Percentiles rank a stretch among this genome's conserved stretches.
Conservation (phyloP, 2,797 vertebrate genomes). For the Micrastur ruficollis region DNA sequence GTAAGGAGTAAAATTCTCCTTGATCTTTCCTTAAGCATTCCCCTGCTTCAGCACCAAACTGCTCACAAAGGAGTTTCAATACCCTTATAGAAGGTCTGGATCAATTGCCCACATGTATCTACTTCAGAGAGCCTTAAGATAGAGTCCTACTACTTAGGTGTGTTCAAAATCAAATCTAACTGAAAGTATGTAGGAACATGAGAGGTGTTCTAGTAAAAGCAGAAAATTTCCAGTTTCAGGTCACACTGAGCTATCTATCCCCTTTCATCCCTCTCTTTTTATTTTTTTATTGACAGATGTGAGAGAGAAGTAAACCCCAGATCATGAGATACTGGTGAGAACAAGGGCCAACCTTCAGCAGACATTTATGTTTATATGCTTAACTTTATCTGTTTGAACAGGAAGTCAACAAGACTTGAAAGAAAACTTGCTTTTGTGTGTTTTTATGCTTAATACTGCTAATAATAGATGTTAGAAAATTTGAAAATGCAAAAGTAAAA, state of each 20-base stretch:
- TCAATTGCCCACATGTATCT: neutral
- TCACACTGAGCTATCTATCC: neutral
- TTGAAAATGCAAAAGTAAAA: neutral
- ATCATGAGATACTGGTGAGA: neutral
- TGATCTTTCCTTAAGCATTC: neutral
- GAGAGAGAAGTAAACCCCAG: neutral
- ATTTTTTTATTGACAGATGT: neutral
- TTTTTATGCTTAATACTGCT: neutral
- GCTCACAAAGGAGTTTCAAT: neutral
- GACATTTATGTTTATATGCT: neutral
- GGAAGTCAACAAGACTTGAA: neutral
- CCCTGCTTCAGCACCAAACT: neutral
- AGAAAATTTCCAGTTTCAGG: neutral
- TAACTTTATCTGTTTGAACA: neutral
- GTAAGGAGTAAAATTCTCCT: neutral
- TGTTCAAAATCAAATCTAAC: neutral
- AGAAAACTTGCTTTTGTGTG: neutral
- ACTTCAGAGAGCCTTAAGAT: neutral
- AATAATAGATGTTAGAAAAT: neutral
- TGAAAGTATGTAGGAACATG: neutral
- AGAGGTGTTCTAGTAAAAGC: neutral
- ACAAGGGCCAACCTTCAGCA: neutral
- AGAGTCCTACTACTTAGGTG: neutral
- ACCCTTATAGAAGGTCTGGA: neutral
- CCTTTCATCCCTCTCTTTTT: accelerated